Evolutionary conservation across 1,140 invertebrate genomes (phyloP), one percentile per base, ranked within the genome.

Genomic region (Papilio dardanus): DNA sequence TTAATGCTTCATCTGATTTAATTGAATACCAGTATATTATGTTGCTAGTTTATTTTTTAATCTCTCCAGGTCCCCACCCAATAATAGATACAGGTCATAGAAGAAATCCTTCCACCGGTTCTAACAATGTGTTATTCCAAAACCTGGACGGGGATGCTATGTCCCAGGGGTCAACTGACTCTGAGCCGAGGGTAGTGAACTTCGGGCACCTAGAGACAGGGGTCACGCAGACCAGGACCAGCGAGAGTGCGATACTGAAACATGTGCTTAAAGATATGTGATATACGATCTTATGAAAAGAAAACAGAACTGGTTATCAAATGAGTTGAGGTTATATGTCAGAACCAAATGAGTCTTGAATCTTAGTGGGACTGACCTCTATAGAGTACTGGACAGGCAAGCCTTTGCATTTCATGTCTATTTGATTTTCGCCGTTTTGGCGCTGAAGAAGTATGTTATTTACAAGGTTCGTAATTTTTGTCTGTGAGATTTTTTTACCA

Each of bases 221-320:
- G 0, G 84, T 94, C 6, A 94, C 88, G 35, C 92, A 93, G 68
- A 92, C 88, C 0, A 86, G 93, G 28, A 92, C 93, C 69, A 93
- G 87, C 6, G 91, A 93, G 66, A 89, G 93, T 4, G 88, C 93
- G 12, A 94, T 93, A 40, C 75, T 93, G 54, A 94, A 93, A 73
- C 89, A 93, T 67, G 92, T 93, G n/a, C 79, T 94, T 33, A 93
- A 89, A 75, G 92, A 93, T 76, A 75, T 68, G 37, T 30, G 40
- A 12, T 37, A 40, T 40, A 4, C 42, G 16, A 40, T 28, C 10
- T 24, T 54, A 12, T 12, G 2, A 54, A 54, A 24, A 24, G 24
- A 24, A 54, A n/a, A 46, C 16, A 46, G 16, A 16, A 42, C 0
- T 33, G 33, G 3, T 7, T 46, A 16, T 46, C 4, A 7, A 46